Conservation (phyloP, 2,797 vertebrate genomes). For the Taeniopygia guttata region DNA sequence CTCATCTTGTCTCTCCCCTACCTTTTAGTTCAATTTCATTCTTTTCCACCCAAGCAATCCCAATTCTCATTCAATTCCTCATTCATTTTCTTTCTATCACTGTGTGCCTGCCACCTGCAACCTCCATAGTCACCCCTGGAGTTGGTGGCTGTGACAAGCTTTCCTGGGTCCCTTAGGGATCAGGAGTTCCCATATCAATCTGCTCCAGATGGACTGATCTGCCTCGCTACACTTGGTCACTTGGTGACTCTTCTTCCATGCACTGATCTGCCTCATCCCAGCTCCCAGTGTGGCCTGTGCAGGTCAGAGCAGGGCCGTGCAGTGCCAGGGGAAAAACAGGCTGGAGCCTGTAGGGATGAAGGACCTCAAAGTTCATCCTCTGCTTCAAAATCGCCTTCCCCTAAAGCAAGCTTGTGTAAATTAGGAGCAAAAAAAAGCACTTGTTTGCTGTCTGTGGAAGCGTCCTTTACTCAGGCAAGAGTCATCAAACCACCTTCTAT, state of each 20-base stretch:
- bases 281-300: accelerated
- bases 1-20: background rate
- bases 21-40: background rate
- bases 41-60: background rate
- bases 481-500: background rate
- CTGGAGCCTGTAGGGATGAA: background rate
- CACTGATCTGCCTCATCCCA: background rate
- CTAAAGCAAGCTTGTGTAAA: background rate
- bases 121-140: background rate
- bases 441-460: background rate
- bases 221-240: background rate
- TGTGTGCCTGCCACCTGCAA: background rate
- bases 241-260: background rate
- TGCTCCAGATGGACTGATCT: background rate
- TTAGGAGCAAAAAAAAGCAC: background rate
- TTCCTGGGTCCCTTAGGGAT: background rate
- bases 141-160: background rate
- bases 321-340: background rate
- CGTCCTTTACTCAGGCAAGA: background rate
- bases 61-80: background rate
- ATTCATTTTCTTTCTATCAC: background rate
- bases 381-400: background rate
- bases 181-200: background rate
- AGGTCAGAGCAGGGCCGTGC: background rate
- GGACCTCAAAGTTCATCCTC: background rate